A percentile compares a stretch with the other conserved stretches of the same genome.
Conservation (phyloP, 2,113 vertebrate species). For the Anguilla rostrata region DNA sequence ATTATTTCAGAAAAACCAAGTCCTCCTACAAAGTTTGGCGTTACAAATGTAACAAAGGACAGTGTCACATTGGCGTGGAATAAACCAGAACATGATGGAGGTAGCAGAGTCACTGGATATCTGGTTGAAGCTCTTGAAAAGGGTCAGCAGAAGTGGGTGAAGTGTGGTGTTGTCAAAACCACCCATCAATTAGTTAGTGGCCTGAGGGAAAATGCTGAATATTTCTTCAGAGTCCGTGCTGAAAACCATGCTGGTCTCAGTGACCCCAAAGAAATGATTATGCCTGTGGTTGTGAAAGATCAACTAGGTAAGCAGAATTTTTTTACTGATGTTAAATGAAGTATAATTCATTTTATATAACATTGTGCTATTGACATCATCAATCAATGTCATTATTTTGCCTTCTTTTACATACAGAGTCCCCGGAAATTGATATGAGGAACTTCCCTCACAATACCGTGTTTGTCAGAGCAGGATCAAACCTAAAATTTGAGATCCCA, state of each 20-base stretch:
- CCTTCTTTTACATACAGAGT: conserved; percentile 71
- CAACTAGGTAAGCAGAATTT: conserved; percentile 77
- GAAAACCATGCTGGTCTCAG: conserved; percentile 94
- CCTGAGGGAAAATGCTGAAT: conserved; percentile 88
- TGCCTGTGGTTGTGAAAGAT: conserved; percentile 88
- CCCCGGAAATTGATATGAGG: conserved; percentile 92
- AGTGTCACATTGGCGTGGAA: conserved; percentile 87
- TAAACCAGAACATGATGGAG: conserved; percentile 95
- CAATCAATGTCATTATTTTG: not conserved
- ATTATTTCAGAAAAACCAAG: conserved; percentile 90
- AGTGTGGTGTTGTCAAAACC: conserved; percentile 85
- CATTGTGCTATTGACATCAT: not conserved
- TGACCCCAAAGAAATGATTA: conserved; percentile 85
- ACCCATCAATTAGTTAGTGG: conserved; percentile 82
- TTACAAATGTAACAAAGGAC: conserved; percentile 86
- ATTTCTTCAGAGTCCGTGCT: conserved; percentile 93
- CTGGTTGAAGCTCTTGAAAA: conserved; percentile 90
- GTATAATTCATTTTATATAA: not conserved
- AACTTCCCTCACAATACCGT: conserved; percentile 90
- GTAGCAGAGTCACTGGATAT: conserved; percentile 89
- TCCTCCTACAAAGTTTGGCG: conserved; percentile 88
- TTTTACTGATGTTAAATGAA: not conserved
- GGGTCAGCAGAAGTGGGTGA: conserved; percentile 94
- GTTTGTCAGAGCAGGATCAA: conserved; percentile 89
- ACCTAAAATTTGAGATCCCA: conserved; percentile 93